A percentile compares a stretch with the other conserved stretches of the same genome.
These are phyloP conservation scores for Pseudochromis fuscus DNA, from an alignment of 2,797 vertebrate species.

Conservation along the genomic window DNA sequence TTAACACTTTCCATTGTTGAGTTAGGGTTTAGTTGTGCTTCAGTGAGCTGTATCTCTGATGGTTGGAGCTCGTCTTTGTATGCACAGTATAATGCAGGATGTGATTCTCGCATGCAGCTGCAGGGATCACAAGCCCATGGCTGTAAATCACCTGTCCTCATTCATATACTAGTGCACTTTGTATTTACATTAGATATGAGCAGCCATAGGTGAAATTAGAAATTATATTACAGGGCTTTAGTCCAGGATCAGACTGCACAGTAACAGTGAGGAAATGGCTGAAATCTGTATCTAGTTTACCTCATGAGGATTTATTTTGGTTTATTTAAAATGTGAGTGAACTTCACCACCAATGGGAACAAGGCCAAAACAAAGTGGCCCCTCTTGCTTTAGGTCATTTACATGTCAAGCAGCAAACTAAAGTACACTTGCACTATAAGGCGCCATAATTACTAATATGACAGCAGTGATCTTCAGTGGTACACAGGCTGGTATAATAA, in stretches of 20 bases:
- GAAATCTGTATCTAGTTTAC: neutral
- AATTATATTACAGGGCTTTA: neutral
- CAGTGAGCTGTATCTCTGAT: neutral
- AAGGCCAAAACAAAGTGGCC: neutral
- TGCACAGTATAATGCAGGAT: neutral
- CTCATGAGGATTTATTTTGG: too few species aligned
- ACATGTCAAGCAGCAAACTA: too few species aligned
- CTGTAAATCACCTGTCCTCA: neutral
- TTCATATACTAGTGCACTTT: neutral
- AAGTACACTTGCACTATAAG: too few species aligned
- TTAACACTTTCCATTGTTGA: neutral
- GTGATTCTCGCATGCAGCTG: neutral
- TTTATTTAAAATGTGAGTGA: too few species aligned
- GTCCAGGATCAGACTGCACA: neutral
- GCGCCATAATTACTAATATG: neutral
- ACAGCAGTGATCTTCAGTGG: too few species aligned
- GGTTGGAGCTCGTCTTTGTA: neutral
- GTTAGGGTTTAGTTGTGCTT: conserved; percentile 2
- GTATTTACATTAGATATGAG: neutral
- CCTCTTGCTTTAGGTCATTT: neutral
- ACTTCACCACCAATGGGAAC: too few species aligned
- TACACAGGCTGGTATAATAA: neutral
- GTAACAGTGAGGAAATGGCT: neutral
- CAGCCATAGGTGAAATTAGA: too few species aligned
- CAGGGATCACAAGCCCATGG: neutral